Evolutionary conservation across 2,113 vertebrate genomes (phyloP).

Genomic region (Apteryx mantelli): DNA sequence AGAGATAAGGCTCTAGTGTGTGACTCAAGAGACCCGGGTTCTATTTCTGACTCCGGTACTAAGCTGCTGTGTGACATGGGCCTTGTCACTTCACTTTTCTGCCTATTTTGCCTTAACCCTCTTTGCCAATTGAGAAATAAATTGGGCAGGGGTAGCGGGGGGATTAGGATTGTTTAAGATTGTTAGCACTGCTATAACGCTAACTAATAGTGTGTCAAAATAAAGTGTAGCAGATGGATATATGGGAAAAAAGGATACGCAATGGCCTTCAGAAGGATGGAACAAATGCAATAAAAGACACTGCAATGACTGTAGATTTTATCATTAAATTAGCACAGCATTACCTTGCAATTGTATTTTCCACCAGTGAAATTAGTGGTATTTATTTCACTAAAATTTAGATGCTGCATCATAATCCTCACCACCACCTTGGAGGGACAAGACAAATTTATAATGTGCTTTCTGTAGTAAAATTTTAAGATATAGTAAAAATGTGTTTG

Average conservation of each 20-base stretch:
- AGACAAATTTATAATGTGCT: background rate
- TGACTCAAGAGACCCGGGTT: background rate
- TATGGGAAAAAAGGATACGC: background rate
- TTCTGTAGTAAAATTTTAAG: background rate
- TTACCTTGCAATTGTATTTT: background rate
- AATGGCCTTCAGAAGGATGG: background rate
- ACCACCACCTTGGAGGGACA: background rate
- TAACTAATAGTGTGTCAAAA: background rate
- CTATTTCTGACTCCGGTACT: background rate
- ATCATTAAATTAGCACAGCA: background rate
- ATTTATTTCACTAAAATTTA: background rate
- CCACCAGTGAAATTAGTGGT: background rate
- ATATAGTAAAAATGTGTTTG: background rate
- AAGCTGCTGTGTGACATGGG: background rate
- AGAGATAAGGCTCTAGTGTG: background rate
- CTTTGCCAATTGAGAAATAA: background rate
- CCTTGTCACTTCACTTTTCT: background rate
- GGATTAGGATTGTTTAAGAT: background rate
- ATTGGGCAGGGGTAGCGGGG: fast-evolving
- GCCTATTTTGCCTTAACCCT: background rate
- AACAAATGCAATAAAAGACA: background rate
- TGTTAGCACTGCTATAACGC: background rate
- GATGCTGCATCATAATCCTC: background rate
- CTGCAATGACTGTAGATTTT: background rate
- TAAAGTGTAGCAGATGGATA: background rate